Evolutionary conservation across 37 sponge, comb jelly and placozoan genomes (phyloP), one percentile per base, ranked within the genome.

Genomic region (Halisarca cf. caerulea): DNA sequence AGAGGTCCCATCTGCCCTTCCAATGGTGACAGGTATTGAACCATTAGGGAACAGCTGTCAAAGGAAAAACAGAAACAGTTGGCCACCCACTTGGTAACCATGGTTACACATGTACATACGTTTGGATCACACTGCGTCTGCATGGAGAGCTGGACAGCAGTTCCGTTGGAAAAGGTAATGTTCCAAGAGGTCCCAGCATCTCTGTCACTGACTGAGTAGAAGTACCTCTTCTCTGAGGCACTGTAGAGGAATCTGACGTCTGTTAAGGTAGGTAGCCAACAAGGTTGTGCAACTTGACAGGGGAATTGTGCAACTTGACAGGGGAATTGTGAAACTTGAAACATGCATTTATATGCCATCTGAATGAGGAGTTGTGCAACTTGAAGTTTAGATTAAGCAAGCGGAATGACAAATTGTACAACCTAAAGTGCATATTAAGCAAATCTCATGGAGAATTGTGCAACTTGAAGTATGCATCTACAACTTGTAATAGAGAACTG

Each of bases 191-290:
- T 74, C 15, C 77, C 77, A 40, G 45, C 45, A 40, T 40, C 45
- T 6, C 77, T 74, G 45, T 74, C 44, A 21, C 77, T 74, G 77
- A 74, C 24, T 17, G 77, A 37, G 77, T 9, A 40, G 42, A 61
- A 3, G 41, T 35, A 82, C 83, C 51, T 32, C 32, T 23, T 34
- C 27, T 61, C 66, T 2, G 83, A 82, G 17, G 66, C 68, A 5
- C 44, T 71, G 82, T 86, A 86, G 25, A 86, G 55, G 70, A 69
- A 69, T n/a, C n/a, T n/a, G n/a, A n/a, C n/a, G n/a, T n/a, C n/a
- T n/a, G n/a, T n/a, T n/a, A n/a, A n/a, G n/a, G n/a, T n/a, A n/a
- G n/a, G n/a, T n/a, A n/a, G n/a, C n/a, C n/a, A n/a, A n/a, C n/a
- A n/a, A n/a, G n/a, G n/a, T n/a, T n/a, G n/a, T n/a, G n/a, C n/a